Conservation (phyloP, 64 coral and sea anemone species). For the Pocillopora damicornis region DNA sequence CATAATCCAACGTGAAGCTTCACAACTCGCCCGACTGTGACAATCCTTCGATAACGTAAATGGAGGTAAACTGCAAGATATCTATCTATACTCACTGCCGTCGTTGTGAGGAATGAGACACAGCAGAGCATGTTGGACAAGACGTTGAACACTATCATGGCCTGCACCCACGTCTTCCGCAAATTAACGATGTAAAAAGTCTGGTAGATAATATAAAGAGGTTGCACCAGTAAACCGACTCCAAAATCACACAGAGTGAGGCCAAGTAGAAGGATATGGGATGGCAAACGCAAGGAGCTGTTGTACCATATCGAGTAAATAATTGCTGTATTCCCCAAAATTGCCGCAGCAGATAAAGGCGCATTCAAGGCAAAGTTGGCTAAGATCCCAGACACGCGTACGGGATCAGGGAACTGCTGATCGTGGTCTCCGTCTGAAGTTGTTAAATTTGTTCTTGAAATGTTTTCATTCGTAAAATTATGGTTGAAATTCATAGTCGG, state of each 20-base stretch:
- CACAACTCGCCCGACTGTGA: constrained; percentile 29
- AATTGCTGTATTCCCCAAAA: constrained; percentile 45
- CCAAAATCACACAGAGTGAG: constrained; percentile 49
- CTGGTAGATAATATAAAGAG: constrained; percentile 34
- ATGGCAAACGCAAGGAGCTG: constrained; percentile 49
- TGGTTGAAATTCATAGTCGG: too few relatives aligned
- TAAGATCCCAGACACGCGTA: background rate
- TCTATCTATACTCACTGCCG: constrained; percentile 59
- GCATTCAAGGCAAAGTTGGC: background rate
- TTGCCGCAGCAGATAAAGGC: constrained; percentile 2
- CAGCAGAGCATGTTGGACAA: constrained; percentile 65
- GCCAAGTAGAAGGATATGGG: constrained; percentile 49
- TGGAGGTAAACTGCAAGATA: constrained; percentile 67
- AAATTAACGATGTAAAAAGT: constrained; percentile 30
- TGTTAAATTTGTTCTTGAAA: too few relatives aligned
- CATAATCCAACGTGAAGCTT: background rate
- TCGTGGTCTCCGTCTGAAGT: too few relatives aligned
- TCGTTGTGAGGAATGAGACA: constrained; percentile 61
- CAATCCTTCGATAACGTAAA: constrained; percentile 48
- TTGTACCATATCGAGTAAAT: constrained; percentile 52
- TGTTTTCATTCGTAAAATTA: too few relatives aligned
- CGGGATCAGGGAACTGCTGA: too few relatives aligned
- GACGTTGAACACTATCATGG: constrained; percentile 30
- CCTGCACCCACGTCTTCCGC: background rate
- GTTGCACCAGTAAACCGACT: constrained; percentile 46